A percentile compares a stretch with the other conserved stretches of the same genome.
Evolutionary conservation across 1,140 invertebrate species (phyloP).

Genomic region (Brachystomella parvula): DNA sequence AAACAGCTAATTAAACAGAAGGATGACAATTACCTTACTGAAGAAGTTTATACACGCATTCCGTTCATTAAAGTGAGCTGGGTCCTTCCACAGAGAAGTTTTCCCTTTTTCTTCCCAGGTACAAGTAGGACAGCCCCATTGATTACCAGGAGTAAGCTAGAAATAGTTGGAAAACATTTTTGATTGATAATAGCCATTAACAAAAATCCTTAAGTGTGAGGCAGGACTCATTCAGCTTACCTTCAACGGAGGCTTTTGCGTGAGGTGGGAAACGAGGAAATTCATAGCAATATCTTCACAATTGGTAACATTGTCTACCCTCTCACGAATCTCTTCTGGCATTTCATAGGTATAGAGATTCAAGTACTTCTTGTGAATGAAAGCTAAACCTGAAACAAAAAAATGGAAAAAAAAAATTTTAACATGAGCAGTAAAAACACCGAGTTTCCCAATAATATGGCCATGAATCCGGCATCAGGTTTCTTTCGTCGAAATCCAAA

Average conservation of each 20-base stretch:
- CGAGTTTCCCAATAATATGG: too few species aligned
- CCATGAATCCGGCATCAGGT: too few species aligned
- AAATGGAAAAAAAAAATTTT: too few species aligned
- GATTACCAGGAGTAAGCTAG: slow-evolving; percentile 2
- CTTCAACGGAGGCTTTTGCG: slow-evolving; percentile 93
- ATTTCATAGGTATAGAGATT: slow-evolving; percentile 89
- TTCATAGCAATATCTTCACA: slow-evolving; percentile 99
- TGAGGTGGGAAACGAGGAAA: slow-evolving; percentile 94
- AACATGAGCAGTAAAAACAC: too few species aligned
- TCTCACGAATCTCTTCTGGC: slow-evolving; percentile 85
- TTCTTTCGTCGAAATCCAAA: slow-evolving; percentile 3
- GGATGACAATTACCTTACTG: slow-evolving; percentile 53
- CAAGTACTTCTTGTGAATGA: slow-evolving; percentile 93
- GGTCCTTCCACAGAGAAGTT: slow-evolving; percentile 76
- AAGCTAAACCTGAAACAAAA: too few species aligned
- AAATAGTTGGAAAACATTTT: background rate
- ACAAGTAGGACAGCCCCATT: slow-evolving; percentile 69
- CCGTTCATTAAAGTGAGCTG: slow-evolving; percentile 93
- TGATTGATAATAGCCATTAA: slow-evolving; percentile 9
- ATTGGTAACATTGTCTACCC: slow-evolving; percentile 98
- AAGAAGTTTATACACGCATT: slow-evolving; percentile 98
- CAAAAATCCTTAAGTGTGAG: too few species aligned
- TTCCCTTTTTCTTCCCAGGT: slow-evolving; percentile 85
- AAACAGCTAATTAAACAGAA: too few species aligned
- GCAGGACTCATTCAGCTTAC: too few species aligned